phyloP scores from a whole-genome alignment of 2,797 vertebrate genomes.

The Ataeniobius toweri region DNA sequence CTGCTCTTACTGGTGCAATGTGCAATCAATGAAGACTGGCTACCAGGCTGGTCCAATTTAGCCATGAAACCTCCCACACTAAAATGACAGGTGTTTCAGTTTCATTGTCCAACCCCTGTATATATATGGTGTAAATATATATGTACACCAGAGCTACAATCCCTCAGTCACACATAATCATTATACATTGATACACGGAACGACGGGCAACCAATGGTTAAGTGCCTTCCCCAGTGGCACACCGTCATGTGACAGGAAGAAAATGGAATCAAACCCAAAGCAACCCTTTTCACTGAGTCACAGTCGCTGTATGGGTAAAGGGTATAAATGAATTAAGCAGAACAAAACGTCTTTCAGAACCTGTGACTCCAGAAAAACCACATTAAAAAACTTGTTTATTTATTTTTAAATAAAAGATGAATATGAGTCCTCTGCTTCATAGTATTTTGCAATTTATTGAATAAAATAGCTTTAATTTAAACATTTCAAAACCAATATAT shows the following conservation, averaged over 20 bases:
- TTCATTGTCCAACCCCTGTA: too few relatives aligned
- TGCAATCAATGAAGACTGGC: too few relatives aligned
- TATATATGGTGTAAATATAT: background rate
- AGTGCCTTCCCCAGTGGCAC: background rate
- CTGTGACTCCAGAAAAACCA: background rate
- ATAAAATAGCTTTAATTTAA: background rate
- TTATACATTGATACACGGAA: background rate
- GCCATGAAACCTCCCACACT: too few relatives aligned
- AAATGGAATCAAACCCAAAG: background rate
- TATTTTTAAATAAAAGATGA: background rate
- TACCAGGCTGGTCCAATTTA: too few relatives aligned
- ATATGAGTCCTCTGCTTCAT: background rate
- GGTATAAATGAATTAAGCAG: background rate
- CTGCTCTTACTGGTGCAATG: too few relatives aligned
- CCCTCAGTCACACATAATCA: background rate
- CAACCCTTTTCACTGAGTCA: background rate
- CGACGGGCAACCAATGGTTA: background rate
- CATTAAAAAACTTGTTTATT: background rate
- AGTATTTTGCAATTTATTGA: background rate
- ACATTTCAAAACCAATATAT: background rate
- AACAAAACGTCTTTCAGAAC: background rate
- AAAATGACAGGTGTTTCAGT: too few relatives aligned
- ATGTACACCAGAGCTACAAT: background rate
- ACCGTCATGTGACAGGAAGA: background rate
- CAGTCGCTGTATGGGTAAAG: conserved; percentile 4